Evolutionary conservation across 1,140 invertebrate species (phyloP).

Genomic region (Drosophila kohkoa): DNA sequence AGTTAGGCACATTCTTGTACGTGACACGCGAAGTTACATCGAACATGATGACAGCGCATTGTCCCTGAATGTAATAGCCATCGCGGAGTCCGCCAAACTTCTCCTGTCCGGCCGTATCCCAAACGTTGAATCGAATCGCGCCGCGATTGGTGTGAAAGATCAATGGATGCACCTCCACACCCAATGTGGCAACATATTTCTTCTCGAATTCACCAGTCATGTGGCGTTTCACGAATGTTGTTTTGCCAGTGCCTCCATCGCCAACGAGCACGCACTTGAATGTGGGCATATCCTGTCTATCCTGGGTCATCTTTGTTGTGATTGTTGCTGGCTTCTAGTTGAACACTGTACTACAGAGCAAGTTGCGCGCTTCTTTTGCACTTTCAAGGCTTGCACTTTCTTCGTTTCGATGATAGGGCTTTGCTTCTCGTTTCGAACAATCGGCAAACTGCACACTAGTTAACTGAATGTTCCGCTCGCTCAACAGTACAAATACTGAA

Average conservation of each 20-base stretch:
- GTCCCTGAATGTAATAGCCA: slow-evolving; percentile 99
- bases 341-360: slow-evolving; percentile 9
- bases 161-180: slow-evolving; percentile 99
- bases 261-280: slow-evolving; percentile 98
- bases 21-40: slow-evolving; percentile 99
- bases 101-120: slow-evolving; percentile 99
- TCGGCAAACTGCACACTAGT: slow-evolving; percentile 1
- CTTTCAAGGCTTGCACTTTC: not conserved
- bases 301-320: slow-evolving; percentile 53
- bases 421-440: slow-evolving; percentile 33
- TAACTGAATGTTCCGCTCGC: slow-evolving; percentile 26
- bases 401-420: slow-evolving; percentile 9
- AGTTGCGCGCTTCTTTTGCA: not conserved
- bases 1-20: slow-evolving; percentile 99
- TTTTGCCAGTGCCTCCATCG: slow-evolving; percentile 99
- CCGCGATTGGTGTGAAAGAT: slow-evolving; percentile 99
- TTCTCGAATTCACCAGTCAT: slow-evolving; percentile 99
- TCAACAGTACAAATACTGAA: slow-evolving; percentile 45
- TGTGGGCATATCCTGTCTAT: slow-evolving; percentile 73
- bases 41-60: slow-evolving; percentile 99
- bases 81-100: slow-evolving; percentile 99
- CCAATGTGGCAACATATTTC: slow-evolving; percentile 99
- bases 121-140: slow-evolving; percentile 99
- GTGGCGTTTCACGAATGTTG: slow-evolving; percentile 99
- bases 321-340: not conserved